A percentile compares a stretch with the other conserved stretches of the same genome.
Conservation (phyloP, 2,797 vertebrate genomes). For the Malurus splendens region DNA sequence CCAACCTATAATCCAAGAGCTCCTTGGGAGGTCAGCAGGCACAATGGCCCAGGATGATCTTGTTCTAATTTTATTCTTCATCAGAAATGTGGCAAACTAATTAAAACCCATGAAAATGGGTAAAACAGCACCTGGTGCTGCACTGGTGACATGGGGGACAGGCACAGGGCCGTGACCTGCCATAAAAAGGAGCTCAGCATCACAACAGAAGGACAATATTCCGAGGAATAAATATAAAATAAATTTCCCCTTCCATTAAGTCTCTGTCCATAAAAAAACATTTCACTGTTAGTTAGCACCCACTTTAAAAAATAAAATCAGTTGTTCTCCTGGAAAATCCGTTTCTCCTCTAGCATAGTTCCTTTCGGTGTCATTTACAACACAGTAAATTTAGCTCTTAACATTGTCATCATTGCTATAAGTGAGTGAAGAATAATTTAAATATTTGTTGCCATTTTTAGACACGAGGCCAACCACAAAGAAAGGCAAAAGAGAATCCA, state of each 20-base stretch:
- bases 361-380: background rate
- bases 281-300: background rate
- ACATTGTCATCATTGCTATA: background rate
- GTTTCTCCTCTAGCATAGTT: background rate
- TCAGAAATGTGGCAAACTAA: background rate
- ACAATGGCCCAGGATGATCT: background rate
- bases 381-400: background rate
- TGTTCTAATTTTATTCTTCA: background rate
- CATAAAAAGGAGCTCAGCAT: rapidly evolving
- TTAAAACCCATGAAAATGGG: background rate
- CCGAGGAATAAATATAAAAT: background rate
- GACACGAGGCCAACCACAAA: background rate
- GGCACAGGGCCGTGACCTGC: background rate
- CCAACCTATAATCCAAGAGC: rapidly evolving
- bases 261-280: background rate
- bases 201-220: background rate
- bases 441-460: background rate
- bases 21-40: background rate
- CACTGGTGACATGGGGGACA: background rate
- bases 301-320: background rate
- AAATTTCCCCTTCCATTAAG: background rate
- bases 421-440: slow-evolving; percentile 10
- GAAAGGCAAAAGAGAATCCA: background rate
- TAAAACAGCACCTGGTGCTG: background rate
- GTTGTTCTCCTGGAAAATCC: background rate